Conservation (phyloP, 2,797 vertebrate species). For the Centroberyx gerrardi region DNA sequence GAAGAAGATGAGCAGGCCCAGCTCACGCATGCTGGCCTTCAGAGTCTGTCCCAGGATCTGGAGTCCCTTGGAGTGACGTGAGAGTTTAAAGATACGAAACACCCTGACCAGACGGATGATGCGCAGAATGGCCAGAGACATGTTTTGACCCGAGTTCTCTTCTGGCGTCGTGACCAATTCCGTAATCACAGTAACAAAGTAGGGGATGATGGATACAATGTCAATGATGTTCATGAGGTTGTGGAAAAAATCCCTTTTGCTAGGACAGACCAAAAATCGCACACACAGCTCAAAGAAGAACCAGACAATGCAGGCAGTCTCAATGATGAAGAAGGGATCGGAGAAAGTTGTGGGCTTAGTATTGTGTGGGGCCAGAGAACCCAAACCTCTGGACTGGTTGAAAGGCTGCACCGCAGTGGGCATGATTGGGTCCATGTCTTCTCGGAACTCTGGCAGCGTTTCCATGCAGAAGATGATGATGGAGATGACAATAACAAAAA, state of each 20-base stretch:
- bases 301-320: conserved; percentile 96
- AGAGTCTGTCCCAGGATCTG: conserved; percentile 95
- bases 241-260: conserved; percentile 94
- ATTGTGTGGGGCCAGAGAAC: conserved; percentile 55
- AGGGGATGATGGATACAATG: conserved; percentile 96
- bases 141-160: conserved; percentile 90
- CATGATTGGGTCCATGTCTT: conserved; percentile 87
- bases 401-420: conserved; percentile 58
- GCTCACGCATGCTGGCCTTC: conserved; percentile 93
- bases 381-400: conserved; percentile 77
- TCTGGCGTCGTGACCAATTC: conserved; percentile 90
- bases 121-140: conserved; percentile 95
- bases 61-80: conserved; percentile 93
- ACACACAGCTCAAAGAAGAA: conserved; percentile 95
- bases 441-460: conserved; percentile 95
- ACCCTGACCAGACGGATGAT: conserved; percentile 95
- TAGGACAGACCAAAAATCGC: conserved; percentile 95
- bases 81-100: conserved; percentile 97
- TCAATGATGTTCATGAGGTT: conserved; percentile 99
- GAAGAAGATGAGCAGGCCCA: conserved; percentile 96
- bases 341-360: conserved; percentile 84
- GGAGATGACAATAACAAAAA: conserved; percentile 96
- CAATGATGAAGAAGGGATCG: conserved; percentile 96
- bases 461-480: conserved; percentile 98
- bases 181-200: conserved; percentile 94